A percentile compares a stretch with the other conserved stretches of the same genome.
These are phyloP conservation scores for Ectropis crepuscularia DNA, from an alignment of 2,888 invertebrate species.

Conservation along the genomic window DNA sequence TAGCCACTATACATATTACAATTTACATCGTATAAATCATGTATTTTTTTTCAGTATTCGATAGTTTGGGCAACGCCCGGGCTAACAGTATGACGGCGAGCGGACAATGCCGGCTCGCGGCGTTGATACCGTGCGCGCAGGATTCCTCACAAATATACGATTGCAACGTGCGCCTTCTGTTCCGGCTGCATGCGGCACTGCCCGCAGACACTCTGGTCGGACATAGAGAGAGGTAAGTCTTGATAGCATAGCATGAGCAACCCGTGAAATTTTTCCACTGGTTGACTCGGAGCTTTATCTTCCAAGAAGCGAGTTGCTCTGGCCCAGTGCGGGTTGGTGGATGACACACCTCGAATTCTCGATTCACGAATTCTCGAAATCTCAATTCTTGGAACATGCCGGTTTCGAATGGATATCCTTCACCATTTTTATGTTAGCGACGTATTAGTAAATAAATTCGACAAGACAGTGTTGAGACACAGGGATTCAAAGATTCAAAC, in stretches of 20 bases:
- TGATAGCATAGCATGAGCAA: neutral
- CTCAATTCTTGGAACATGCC: too few species aligned
- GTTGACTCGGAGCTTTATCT: too few species aligned
- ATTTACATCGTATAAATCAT: neutral
- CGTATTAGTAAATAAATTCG: too few species aligned
- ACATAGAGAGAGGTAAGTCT: conserved; percentile 89
- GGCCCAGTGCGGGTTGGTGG: too few species aligned
- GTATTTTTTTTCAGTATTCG: conserved; percentile 88
- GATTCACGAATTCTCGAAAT: too few species aligned
- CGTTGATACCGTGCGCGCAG: conserved; percentile 96
- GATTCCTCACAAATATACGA: conserved; percentile 99
- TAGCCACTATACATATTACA: too few species aligned
- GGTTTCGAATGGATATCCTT: too few species aligned
- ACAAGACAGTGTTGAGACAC: too few species aligned
- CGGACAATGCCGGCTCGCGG: conserved; percentile 98
- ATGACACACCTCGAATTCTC: too few species aligned
- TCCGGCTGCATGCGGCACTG: conserved; percentile 95
- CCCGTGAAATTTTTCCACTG: neutral
- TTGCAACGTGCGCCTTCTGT: conserved; percentile 97
- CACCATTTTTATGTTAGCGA: too few species aligned
- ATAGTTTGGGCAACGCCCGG: conserved; percentile 95
- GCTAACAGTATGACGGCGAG: conserved; percentile 98
- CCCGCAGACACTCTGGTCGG: conserved; percentile 96
- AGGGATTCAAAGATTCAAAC: too few species aligned
- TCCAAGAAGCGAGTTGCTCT: too few species aligned